Conservation (phyloP, 2,888 invertebrate species). For the Drosophila yooni region DNA sequence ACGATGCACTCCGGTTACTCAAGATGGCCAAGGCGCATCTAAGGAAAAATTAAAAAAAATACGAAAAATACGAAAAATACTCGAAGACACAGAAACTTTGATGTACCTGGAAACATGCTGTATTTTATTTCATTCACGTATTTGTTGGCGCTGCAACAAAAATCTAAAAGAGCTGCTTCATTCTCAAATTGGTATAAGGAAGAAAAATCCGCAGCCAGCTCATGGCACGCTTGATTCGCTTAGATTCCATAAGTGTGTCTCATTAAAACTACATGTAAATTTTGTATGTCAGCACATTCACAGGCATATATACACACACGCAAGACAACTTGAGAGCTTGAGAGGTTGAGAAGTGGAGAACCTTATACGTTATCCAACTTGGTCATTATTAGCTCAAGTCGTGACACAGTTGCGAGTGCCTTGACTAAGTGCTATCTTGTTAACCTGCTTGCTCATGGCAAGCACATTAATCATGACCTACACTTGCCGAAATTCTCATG, state of each 20-base stretch:
- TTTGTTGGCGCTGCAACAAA: background rate
- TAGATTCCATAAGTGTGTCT: conserved; percentile 24
- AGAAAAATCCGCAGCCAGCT: background rate
- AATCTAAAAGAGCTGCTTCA: background rate
- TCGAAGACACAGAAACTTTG: background rate
- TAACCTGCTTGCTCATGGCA: conserved; percentile 46
- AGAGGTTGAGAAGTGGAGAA: conserved; percentile 8
- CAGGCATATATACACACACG: background rate
- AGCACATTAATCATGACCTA: conserved; percentile 51
- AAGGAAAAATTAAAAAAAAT: background rate
- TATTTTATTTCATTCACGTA: background rate
- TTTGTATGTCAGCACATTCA: conserved; percentile 10
- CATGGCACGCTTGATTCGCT: background rate
- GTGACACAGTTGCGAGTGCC: conserved; percentile 45
- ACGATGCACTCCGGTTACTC: conserved; percentile 17
- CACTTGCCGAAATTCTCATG: conserved; percentile 37
- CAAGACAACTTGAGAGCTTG: background rate
- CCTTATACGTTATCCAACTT: conserved; percentile 23
- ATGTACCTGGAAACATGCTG: background rate
- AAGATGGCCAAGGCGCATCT: background rate
- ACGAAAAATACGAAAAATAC: background rate
- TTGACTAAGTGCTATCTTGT: conserved; percentile 53
- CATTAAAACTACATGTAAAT: conserved; percentile 9
- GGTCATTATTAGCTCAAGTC: conserved; percentile 49
- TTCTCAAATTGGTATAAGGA: background rate